A percentile compares a stretch with the other conserved stretches of the same genome.
Conservation (phyloP, 2,113 vertebrate genomes). For the Crotalus tigris region DNA sequence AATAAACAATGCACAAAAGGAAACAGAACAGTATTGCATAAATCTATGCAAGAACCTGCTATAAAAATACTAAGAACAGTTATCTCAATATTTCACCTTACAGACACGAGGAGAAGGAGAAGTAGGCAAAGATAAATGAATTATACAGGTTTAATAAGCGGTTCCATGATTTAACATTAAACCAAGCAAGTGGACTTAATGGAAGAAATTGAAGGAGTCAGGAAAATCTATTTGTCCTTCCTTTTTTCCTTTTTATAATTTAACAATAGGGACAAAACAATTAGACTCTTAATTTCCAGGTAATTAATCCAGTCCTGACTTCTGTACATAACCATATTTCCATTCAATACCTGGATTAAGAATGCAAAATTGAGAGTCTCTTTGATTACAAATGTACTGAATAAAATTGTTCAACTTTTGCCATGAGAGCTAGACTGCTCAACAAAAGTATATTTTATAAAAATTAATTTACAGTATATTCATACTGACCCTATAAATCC, state of each 20-base stretch:
- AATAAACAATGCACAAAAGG: conserved; percentile 63
- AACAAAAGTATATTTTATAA: neutral
- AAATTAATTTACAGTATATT: neutral
- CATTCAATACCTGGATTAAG: neutral
- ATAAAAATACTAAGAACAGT: neutral
- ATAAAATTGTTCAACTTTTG: neutral
- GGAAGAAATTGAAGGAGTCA: neutral
- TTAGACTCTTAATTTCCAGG: conserved; percentile 51
- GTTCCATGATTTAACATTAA: neutral
- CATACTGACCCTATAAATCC: neutral
- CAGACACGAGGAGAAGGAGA: neutral
- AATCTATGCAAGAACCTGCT: neutral
- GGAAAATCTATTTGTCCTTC: neutral
- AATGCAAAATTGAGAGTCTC: neutral
- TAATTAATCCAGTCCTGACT: conserved; percentile 35
- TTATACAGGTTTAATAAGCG: neutral
- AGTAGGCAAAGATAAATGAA: neutral
- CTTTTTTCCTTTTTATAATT: neutral
- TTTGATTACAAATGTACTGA: neutral
- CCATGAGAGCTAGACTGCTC: neutral
- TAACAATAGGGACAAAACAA: conserved; percentile 33
- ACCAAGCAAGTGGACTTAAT: neutral
- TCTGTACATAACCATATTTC: neutral
- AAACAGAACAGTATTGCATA: conserved; percentile 21
- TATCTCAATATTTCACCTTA: neutral